Evolutionary conservation across 1,140 invertebrate genomes (phyloP).

Genomic region (Aphelenchoides avenae): DNA sequence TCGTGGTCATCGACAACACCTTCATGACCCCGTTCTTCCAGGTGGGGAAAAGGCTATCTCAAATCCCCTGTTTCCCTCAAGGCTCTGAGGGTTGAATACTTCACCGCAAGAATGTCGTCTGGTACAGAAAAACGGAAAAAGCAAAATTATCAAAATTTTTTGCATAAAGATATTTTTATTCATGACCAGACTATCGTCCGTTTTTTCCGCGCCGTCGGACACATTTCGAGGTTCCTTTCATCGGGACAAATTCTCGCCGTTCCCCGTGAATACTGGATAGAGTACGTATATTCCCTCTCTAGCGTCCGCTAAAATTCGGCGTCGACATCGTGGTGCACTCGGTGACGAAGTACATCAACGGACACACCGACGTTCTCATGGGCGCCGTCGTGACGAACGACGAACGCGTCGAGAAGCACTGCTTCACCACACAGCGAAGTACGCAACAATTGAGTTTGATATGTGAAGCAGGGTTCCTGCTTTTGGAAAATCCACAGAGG

Average conservation of each 20-base stretch:
- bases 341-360: slow-evolving; percentile 95
- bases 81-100: too few species aligned
- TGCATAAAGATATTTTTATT: too few species aligned
- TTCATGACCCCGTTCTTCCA: slow-evolving; percentile 93
- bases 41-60: too few species aligned
- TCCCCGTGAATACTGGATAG: too few species aligned
- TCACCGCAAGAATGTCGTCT: too few species aligned
- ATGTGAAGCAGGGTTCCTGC: too few species aligned
- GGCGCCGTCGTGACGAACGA: slow-evolving; percentile 63
- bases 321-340: slow-evolving; percentile 89
- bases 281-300: neutral
- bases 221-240: neutral
- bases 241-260: neutral
- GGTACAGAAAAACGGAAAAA: too few species aligned
- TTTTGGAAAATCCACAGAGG: too few species aligned
- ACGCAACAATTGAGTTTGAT: too few species aligned
- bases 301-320: slow-evolving; percentile 76
- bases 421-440: slow-evolving; percentile 14
- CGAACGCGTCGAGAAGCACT: slow-evolving; percentile 16
- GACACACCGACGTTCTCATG: slow-evolving; percentile 95
- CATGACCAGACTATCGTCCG: slow-evolving; percentile 70
- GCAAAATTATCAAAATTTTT: too few species aligned
- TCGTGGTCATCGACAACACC: slow-evolving; percentile 91
- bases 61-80: too few species aligned
- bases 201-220: neutral